Conservation (phyloP, 2,797 vertebrate species). For the Percopsis omiscomaycus region DNA sequence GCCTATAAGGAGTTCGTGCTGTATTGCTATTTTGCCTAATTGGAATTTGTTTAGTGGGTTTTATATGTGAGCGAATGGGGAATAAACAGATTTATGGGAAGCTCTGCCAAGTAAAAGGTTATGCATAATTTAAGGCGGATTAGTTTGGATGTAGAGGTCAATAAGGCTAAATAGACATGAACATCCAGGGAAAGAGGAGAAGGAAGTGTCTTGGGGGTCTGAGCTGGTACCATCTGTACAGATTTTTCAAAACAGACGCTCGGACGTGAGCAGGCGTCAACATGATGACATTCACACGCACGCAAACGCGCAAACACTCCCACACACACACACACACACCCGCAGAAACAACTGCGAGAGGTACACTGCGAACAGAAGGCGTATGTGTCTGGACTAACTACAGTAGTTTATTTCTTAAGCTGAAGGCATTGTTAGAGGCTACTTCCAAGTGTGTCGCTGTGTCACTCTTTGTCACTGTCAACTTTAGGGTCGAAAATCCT, state of each 20-base stretch:
- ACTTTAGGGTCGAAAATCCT: conserved; percentile 56
- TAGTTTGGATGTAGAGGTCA: conserved; percentile 75
- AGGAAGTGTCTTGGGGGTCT: conserved; percentile 31
- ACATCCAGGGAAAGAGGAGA: conserved; percentile 46
- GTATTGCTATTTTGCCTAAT: conserved; percentile 74
- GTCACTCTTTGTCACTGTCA: conserved; percentile 58
- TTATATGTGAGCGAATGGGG: conserved; percentile 69
- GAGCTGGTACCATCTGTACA: conserved; percentile 37
- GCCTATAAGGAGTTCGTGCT: conserved; percentile 60
- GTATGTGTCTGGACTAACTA: conserved; percentile 50
- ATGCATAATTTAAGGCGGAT: conserved; percentile 77
- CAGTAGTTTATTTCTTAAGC: conserved; percentile 56
- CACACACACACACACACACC: conserved; percentile 11
- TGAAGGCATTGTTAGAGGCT: conserved; percentile 43
- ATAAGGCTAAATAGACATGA: conserved; percentile 68
- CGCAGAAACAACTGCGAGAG: conserved; percentile 1
- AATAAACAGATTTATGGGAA: conserved; percentile 76
- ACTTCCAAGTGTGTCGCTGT: conserved; percentile 59
- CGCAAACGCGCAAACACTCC: neutral
- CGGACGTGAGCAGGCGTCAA: neutral
- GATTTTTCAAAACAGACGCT: conserved; percentile 29
- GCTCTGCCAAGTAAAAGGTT: conserved; percentile 75
- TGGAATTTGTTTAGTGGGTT: conserved; percentile 75
- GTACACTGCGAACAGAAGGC: conserved; percentile 21
- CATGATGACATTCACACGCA: neutral